A percentile compares a stretch with the other conserved stretches of the same genome.
These are phyloP conservation scores for Microvelia longipes DNA, from an alignment of 1,140 invertebrate species.

Conservation along the genomic window DNA sequence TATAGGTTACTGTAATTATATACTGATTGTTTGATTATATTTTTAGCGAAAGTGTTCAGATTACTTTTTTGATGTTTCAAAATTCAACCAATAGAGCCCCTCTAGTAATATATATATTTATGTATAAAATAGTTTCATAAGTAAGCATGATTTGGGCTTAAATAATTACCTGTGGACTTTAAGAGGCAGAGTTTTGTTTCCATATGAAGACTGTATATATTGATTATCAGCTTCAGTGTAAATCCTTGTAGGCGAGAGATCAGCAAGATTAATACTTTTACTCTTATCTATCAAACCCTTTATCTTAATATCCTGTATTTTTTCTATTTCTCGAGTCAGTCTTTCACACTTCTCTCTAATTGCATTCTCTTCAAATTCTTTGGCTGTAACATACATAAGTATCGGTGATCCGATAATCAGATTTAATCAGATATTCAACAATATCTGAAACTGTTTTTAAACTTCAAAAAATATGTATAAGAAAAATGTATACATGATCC, in stretches of 20 bases:
- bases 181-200: neutral
- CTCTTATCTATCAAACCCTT: neutral
- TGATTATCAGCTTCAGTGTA: neutral
- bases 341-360: constrained; percentile 21
- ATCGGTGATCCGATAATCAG: neutral
- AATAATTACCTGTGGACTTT: neutral
- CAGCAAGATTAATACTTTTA: neutral
- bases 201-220: neutral
- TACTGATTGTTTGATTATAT: too few relatives aligned
- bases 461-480: neutral
- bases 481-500: neutral
- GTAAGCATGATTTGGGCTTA: too few relatives aligned
- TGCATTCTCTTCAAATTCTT: constrained; percentile 20
- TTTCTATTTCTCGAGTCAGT: constrained; percentile 16
- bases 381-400: constrained; percentile 9
- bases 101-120: too few relatives aligned
- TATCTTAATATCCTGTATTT: neutral
- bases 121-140: too few relatives aligned
- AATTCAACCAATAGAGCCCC: too few relatives aligned
- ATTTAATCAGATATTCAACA: too few relatives aligned
- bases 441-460: neutral
- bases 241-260: neutral
- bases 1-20: too few relatives aligned
- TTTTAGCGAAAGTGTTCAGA: too few relatives aligned
- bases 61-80: too few relatives aligned